These are phyloP conservation scores for Helicoverpa zea DNA, from an alignment of 1,140 invertebrate species.

Conservation along the genomic window DNA sequence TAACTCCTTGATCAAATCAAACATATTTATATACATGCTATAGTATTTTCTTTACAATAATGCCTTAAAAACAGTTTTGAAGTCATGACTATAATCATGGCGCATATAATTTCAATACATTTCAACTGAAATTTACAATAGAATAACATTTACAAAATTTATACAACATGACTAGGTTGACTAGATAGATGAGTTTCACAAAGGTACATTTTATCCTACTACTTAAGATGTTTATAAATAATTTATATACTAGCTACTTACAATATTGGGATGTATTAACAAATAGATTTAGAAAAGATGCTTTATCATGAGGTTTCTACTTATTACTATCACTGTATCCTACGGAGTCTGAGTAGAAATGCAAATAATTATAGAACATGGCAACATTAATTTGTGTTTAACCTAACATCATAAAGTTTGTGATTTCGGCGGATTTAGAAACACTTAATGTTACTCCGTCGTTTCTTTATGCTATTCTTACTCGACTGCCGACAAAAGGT, in stretches of 20 bases:
- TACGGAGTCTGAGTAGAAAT: background rate
- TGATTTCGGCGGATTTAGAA: too few species aligned
- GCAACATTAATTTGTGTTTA: too few species aligned
- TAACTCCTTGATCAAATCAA: constrained; percentile 46
- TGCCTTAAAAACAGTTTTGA: constrained; percentile 7
- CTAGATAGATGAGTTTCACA: constrained; percentile 37
- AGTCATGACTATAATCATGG: constrained; percentile 19
- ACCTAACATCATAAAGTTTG: too few species aligned
- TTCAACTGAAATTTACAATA: constrained; percentile 24
- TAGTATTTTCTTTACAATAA: constrained; percentile 27
- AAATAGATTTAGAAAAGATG: background rate
- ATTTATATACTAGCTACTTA: background rate
- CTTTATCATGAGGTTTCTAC: too few species aligned
- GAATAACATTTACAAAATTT: constrained; percentile 43
- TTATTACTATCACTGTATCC: background rate
- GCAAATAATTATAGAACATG: background rate
- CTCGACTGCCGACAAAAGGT: too few species aligned
- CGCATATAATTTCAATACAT: constrained; percentile 19
- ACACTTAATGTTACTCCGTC: too few species aligned
- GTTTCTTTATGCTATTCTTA: too few species aligned
- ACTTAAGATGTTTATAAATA: background rate
- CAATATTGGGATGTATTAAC: background rate
- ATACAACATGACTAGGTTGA: constrained; percentile 45
- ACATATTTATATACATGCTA: constrained; percentile 42
- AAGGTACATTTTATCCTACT: constrained; percentile 31